These are phyloP conservation scores for Pogona vitticeps DNA, from an alignment of 2,113 vertebrate genomes.

Conservation along the genomic window DNA sequence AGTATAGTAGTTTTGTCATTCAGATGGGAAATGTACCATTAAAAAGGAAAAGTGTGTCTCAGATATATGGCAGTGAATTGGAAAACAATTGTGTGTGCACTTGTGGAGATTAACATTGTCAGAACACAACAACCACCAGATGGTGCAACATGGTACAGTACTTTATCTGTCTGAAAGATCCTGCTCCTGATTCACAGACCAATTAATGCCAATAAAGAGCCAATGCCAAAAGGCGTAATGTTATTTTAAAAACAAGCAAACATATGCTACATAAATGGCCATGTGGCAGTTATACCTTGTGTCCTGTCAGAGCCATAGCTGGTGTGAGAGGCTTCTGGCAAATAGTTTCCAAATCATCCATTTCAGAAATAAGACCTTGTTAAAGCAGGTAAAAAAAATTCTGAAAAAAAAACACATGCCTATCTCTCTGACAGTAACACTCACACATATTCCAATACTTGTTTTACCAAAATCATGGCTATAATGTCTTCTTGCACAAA, in stretches of 20 bases:
- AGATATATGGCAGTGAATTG: slow-evolving; percentile 37
- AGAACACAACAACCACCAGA: slow-evolving; percentile 55
- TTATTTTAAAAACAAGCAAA: background rate
- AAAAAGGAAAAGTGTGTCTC: slow-evolving; percentile 53
- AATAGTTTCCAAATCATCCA: no score
- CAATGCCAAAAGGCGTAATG: background rate
- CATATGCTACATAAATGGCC: background rate
- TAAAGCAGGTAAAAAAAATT: no score
- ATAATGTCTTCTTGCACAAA: no score
- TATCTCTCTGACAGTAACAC: no score
- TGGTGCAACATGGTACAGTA: slow-evolving; percentile 37
- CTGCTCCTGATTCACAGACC: slow-evolving; percentile 32
- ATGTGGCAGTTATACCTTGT: background rate
- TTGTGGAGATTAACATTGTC: slow-evolving; percentile 49
- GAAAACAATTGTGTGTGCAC: slow-evolving; percentile 7
- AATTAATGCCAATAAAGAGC: no score
- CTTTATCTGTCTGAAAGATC: slow-evolving; percentile 18
- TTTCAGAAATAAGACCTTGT: no score
- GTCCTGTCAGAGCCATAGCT: rapidly evolving
- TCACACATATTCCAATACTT: no score
- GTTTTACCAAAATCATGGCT: no score
- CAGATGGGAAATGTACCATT: slow-evolving; percentile 63
- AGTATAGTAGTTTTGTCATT: slow-evolving; percentile 68
- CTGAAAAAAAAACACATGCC: no score
- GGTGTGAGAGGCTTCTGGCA: no score